These are phyloP conservation scores for Auanema sp. DNA, from an alignment of 2,888 invertebrate genomes.

Conservation along the genomic window DNA sequence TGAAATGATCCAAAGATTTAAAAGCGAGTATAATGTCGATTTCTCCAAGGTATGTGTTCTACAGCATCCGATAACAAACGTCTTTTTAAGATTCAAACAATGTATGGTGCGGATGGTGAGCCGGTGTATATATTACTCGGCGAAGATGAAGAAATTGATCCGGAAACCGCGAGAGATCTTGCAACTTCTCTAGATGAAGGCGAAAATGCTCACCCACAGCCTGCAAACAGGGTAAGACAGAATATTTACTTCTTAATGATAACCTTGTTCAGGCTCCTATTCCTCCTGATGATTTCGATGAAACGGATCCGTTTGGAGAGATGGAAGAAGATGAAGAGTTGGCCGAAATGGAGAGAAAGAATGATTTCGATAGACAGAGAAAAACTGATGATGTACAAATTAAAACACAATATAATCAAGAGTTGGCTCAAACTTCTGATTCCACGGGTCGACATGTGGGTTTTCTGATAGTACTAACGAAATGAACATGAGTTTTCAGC, in stretches of 20 bases:
- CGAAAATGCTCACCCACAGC: not conserved
- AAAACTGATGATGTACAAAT: slow-evolving; percentile 6
- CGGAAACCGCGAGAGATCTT: slow-evolving; percentile 24
- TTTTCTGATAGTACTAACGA: not conserved
- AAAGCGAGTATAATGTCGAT: slow-evolving; percentile 33
- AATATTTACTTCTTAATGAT: not conserved
- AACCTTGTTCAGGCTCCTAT: not conserved
- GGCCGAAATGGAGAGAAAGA: slow-evolving; percentile 8
- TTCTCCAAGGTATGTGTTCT: slow-evolving; percentile 33
- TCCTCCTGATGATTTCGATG: slow-evolving; percentile 1
- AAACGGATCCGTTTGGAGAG: slow-evolving; percentile 9
- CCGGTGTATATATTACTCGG: slow-evolving; percentile 48
- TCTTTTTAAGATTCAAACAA: slow-evolving; percentile 28
- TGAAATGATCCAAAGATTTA: slow-evolving; percentile 34
- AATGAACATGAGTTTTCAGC: too few relatives aligned
- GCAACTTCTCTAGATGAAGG: slow-evolving; percentile 22
- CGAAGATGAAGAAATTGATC: slow-evolving; percentile 36
- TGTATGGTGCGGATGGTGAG: slow-evolving; percentile 53
- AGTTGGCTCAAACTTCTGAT: slow-evolving; percentile 3
- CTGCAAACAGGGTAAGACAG: not conserved
- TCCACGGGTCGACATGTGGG: not conserved
- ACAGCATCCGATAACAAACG: not conserved
- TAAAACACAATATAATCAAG: slow-evolving; percentile 12
- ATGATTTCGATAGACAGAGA: not conserved
- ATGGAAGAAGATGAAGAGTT: slow-evolving; percentile 19